phyloP scores from a whole-genome alignment of 2,888 invertebrate species.

The Thereva unica region DNA sequence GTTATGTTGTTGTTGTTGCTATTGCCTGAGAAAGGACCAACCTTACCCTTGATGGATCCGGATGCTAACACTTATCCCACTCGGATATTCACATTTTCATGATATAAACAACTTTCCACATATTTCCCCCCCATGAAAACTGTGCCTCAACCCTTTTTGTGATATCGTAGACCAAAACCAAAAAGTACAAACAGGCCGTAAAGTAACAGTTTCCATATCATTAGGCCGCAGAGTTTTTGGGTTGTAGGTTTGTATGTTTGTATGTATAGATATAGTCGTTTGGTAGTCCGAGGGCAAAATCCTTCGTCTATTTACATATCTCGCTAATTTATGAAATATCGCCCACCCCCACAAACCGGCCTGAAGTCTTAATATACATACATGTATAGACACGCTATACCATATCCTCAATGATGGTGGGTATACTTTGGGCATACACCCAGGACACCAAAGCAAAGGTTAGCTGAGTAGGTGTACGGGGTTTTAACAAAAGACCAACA shows the following conservation, averaged over 20 bases:
- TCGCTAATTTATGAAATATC: slow-evolving; percentile 37
- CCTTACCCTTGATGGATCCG: too few species aligned
- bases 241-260: too few species aligned
- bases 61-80: too few species aligned
- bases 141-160: slow-evolving; percentile 15
- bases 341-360: slow-evolving; percentile 13
- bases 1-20: too few species aligned
- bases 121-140: slow-evolving; percentile 16
- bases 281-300: slow-evolving; percentile 28
- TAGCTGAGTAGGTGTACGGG: slow-evolving; percentile 1
- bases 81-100: too few species aligned
- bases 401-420: too few species aligned
- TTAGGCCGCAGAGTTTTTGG: slow-evolving; percentile 26
- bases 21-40: too few species aligned
- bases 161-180: slow-evolving; percentile 22
- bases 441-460: background rate
- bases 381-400: background rate
- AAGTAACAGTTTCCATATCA: slow-evolving; percentile 37
- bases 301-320: slow-evolving; percentile 35
- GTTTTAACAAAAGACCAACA: slow-evolving; percentile 4
- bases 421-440: too few species aligned
- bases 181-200: slow-evolving; percentile 37
- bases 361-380: background rate
- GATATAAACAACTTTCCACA: background rate
- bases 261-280: slow-evolving; percentile 1